phyloP scores from a whole-genome alignment of 2,797 vertebrate species.

The Diplodus puntazzo region DNA sequence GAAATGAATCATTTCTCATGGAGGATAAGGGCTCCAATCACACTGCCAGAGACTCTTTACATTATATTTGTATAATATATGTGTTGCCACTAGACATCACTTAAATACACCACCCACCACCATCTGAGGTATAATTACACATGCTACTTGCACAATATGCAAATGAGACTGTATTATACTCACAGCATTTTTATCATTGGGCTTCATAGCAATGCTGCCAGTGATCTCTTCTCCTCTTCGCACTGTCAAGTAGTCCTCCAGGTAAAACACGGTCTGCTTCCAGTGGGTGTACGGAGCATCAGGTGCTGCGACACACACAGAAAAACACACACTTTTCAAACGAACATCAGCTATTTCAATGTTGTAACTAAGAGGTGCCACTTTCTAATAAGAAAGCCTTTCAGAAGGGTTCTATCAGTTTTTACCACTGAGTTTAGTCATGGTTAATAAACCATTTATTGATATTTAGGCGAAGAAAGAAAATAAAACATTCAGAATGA shows the following conservation, averaged over 20 bases:
- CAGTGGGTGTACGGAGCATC: constrained; percentile 98
- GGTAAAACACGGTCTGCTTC: constrained; percentile 99
- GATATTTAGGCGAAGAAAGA: neutral
- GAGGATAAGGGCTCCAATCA: neutral
- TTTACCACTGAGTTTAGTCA: neutral
- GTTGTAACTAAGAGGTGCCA: neutral
- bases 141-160: neutral
- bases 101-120: neutral
- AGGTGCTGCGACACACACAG: constrained; percentile 86
- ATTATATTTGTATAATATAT: neutral
- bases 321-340: constrained; percentile 11
- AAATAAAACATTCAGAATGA: too few species aligned
- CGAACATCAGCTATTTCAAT: neutral
- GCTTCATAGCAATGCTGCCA: constrained; percentile 95
- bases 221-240: constrained; percentile 94
- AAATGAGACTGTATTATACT: constrained; percentile 69
- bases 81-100: too few species aligned
- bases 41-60: neutral
- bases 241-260: constrained; percentile 98
- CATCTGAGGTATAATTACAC: neutral
- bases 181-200: constrained; percentile 97
- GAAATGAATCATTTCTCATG: constrained; percentile 17
- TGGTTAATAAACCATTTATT: neutral
- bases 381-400: neutral
- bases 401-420: neutral